Conservation (phyloP, 2,113 vertebrate genomes). For the Miniopterus natalensis region DNA sequence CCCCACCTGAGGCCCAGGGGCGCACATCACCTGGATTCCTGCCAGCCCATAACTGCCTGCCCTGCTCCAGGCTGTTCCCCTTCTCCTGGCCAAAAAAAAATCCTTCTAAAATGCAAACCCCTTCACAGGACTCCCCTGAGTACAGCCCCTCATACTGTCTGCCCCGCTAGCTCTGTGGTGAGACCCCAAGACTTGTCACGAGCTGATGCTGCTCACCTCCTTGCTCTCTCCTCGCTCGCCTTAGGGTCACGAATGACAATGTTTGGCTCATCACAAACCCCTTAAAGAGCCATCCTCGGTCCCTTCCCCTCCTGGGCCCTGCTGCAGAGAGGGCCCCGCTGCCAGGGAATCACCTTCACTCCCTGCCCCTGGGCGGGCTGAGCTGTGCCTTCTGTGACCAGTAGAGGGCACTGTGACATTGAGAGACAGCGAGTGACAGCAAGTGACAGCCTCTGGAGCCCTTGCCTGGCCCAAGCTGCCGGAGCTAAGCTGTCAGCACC, state of each 20-base stretch:
- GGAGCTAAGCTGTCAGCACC: not conserved
- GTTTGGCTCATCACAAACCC: not conserved
- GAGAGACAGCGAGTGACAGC: not conserved
- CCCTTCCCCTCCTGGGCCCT: not conserved
- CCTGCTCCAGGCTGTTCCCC: not conserved
- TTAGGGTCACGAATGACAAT: not conserved
- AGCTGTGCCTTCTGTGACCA: not conserved
- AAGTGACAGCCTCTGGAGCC: not conserved
- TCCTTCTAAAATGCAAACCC: not conserved
- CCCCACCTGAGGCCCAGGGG: not conserved
- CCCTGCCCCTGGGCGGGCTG: not conserved
- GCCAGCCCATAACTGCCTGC: not conserved
- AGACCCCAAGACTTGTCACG: not conserved
- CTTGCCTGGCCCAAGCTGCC: not conserved
- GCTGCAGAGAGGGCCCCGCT: not conserved
- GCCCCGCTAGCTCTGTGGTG: not conserved
- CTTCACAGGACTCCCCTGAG: too few relatives aligned
- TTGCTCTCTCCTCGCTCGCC: not conserved
- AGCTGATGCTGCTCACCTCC: not conserved
- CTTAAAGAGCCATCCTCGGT: not conserved
- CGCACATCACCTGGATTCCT: not conserved
- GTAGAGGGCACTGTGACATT: not conserved
- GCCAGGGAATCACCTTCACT: not conserved
- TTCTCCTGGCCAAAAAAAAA: not conserved
- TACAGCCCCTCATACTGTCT: not conserved